These are phyloP conservation scores for Pygmarrhopalites habei DNA, from an alignment of 1,140 invertebrate genomes.

Conservation along the genomic window DNA sequence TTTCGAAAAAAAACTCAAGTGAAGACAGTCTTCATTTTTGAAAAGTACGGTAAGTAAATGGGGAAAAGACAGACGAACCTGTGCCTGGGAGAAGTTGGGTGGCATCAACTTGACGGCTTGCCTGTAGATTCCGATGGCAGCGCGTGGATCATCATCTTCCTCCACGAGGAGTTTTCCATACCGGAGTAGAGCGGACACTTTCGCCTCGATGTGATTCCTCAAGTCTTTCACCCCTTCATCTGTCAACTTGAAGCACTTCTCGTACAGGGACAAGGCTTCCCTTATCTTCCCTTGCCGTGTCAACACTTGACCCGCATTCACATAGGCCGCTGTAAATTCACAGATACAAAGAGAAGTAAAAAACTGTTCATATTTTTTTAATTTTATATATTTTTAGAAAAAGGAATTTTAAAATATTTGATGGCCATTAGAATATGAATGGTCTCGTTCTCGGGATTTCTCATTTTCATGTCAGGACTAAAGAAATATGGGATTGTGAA, in stretches of 20 bases:
- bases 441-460: neutral
- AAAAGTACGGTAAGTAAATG: too few relatives aligned
- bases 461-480: neutral
- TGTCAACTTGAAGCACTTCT: slow-evolving; percentile 72
- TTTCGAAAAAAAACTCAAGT: too few relatives aligned
- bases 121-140: slow-evolving; percentile 79
- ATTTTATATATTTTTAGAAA: neutral
- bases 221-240: slow-evolving; percentile 81
- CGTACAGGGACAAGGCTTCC: slow-evolving; percentile 74
- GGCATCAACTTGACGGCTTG: slow-evolving; percentile 77
- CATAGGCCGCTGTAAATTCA: slow-evolving; percentile 76
- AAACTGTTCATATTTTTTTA: neutral
- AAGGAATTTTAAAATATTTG: neutral
- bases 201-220: slow-evolving; percentile 76
- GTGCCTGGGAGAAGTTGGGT: slow-evolving; percentile 63
- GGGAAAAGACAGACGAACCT: too few relatives aligned
- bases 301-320: slow-evolving; percentile 84
- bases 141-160: slow-evolving; percentile 72
- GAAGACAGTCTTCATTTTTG: too few relatives aligned
- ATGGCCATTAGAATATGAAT: neutral
- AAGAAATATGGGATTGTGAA: too few relatives aligned
- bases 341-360: slow-evolving; percentile 2
- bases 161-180: slow-evolving; percentile 74
- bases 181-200: slow-evolving; percentile 83
- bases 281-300: slow-evolving; percentile 69